Percentiles rank a stretch among this genome's conserved stretches.
These are phyloP conservation scores for Prietella phreatophila DNA, from an alignment of 2,113 vertebrate genomes.

Conservation along the genomic window DNA sequence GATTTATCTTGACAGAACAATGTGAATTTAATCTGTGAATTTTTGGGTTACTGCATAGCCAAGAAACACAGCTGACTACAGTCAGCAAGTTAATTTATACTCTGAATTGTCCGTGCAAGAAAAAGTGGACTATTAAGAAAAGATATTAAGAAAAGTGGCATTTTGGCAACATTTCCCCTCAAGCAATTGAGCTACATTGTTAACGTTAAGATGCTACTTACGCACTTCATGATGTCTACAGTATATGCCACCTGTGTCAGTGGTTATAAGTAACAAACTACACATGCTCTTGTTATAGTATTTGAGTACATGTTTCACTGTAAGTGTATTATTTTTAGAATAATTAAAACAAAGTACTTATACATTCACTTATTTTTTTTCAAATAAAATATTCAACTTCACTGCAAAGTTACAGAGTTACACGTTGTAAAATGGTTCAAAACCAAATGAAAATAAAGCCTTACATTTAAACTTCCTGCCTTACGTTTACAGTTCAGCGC, in stretches of 20 bases:
- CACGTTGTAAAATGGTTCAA: background rate
- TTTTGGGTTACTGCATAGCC: background rate
- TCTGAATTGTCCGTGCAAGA: background rate
- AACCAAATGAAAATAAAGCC: background rate
- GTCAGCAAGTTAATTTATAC: background rate
- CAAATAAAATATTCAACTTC: background rate
- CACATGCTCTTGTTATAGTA: background rate
- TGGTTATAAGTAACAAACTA: background rate
- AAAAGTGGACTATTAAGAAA: background rate
- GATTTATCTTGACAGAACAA: background rate
- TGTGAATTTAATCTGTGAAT: slow-evolving; percentile 1
- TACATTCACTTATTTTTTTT: background rate
- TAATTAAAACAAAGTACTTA: background rate
- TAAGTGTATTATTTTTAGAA: background rate
- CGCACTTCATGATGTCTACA: background rate
- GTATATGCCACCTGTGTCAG: background rate
- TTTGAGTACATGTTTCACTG: background rate
- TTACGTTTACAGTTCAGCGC: background rate
- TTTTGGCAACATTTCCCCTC: background rate
- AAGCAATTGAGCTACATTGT: background rate
- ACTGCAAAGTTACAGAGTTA: background rate
- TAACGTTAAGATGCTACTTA: background rate
- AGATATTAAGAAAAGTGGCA: background rate
- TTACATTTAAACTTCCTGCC: background rate
- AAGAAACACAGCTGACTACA: slow-evolving; percentile 9